Percentiles rank a stretch among this genome's conserved stretches.
Evolutionary conservation across 2,888 invertebrate species (phyloP).

Genomic region (Branchipolynoe longqiensis): DNA sequence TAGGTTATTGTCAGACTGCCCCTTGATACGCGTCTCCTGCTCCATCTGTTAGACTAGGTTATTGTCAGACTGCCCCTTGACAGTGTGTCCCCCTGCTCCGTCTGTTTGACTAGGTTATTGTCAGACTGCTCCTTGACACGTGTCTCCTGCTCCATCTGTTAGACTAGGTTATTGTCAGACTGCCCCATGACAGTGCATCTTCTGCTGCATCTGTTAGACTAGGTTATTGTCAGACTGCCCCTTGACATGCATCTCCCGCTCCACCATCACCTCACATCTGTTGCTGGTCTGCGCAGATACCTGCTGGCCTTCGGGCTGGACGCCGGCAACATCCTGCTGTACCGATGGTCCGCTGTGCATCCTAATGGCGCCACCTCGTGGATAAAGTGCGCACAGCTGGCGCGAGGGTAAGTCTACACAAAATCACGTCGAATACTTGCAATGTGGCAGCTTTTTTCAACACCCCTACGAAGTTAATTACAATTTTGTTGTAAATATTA

Average conservation of each 20-base stretch:
- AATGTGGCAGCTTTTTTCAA: too few relatives aligned
- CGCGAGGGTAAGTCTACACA: constrained; percentile 56
- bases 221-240: not conserved
- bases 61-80: not conserved
- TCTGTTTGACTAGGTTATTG: not conserved
- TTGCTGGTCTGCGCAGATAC: constrained; percentile 72
- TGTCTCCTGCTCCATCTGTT: too few relatives aligned
- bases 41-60: too few relatives aligned
- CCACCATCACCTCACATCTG: not conserved
- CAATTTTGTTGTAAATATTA: too few relatives aligned
- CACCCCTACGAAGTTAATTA: too few relatives aligned
- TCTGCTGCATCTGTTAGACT: not conserved
- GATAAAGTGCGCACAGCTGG: constrained; percentile 41
- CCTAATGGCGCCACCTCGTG: constrained; percentile 55
- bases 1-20: too few relatives aligned
- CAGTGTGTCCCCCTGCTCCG: not conserved
- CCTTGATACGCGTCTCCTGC: too few relatives aligned
- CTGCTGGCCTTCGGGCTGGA: constrained; percentile 80
- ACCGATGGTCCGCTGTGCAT: constrained; percentile 57
- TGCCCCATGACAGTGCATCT: not conserved
- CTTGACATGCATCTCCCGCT: not conserved
- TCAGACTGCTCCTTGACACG: too few relatives aligned
- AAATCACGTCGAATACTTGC: too few relatives aligned
- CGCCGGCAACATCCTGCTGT: constrained; percentile 77
- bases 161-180: not conserved